A percentile compares a stretch with the other conserved stretches of the same genome.
Evolutionary conservation across 2,888 invertebrate species (phyloP).

Genomic region (Thereva unica): DNA sequence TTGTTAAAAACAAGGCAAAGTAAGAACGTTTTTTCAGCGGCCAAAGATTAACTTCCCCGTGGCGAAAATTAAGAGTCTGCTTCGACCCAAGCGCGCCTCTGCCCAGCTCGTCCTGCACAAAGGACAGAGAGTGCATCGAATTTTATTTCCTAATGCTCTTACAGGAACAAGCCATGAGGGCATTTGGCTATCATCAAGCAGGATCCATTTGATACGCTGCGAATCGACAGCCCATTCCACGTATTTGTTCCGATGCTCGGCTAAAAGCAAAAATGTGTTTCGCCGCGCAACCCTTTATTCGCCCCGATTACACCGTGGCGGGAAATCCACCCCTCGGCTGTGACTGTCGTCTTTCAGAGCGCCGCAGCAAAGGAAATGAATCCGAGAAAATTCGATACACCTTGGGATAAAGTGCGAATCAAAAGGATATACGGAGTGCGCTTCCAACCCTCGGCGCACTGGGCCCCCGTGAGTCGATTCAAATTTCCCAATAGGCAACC

Average conservation of each 20-base stretch:
- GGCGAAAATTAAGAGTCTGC: too few species aligned
- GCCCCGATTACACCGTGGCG: constrained; percentile 2
- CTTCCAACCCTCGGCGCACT: constrained; percentile 25
- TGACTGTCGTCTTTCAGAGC: constrained; percentile 1
- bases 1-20: too few species aligned
- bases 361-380: constrained; percentile 29
- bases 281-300: constrained; percentile 31
- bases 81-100: too few species aligned
- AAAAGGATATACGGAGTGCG: constrained; percentile 16
- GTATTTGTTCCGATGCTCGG: constrained; percentile 32
- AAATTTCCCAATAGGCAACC: constrained; percentile 21
- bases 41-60: too few species aligned
- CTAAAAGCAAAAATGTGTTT: constrained; percentile 41
- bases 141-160: too few species aligned
- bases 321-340: constrained; percentile 2
- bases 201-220: background rate
- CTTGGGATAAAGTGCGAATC: constrained; percentile 16
- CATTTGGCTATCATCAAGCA: too few species aligned
- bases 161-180: too few species aligned
- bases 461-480: constrained; percentile 23
- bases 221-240: constrained; percentile 36
- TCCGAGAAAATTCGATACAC: constrained; percentile 36
- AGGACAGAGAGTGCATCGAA: too few species aligned
- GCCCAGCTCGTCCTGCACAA: too few species aligned
- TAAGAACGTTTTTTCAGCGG: too few species aligned